A percentile compares a stretch with the other conserved stretches of the same genome.
phyloP scores from a whole-genome alignment of 1,140 invertebrate species.

The Armadillidium nasatum region DNA sequence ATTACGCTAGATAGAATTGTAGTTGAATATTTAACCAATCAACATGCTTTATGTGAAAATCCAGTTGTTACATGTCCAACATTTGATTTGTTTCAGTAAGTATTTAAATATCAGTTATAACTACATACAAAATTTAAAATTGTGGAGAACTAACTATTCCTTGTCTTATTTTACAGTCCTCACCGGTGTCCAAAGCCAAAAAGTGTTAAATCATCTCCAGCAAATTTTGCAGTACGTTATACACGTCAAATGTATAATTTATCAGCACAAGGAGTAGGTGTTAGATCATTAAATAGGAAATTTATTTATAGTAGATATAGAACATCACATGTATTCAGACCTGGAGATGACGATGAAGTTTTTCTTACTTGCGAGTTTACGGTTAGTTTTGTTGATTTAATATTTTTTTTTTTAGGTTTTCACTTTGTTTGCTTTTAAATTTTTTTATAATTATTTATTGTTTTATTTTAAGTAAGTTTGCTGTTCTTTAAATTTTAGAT shows the following conservation, averaged over 20 bases:
- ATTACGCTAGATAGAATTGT: slow-evolving; percentile 87
- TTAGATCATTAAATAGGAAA: slow-evolving; percentile 33
- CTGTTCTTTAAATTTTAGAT: not conserved
- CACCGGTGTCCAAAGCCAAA: slow-evolving; percentile 89
- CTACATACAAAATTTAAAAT: no score
- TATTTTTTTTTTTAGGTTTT: not conserved
- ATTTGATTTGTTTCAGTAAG: slow-evolving; percentile 68
- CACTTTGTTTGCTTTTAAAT: no score
- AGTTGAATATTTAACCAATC: slow-evolving; percentile 90
- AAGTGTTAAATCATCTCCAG: slow-evolving; percentile 63
- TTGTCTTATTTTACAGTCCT: slow-evolving; percentile 57
- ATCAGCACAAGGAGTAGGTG: slow-evolving; percentile 8
- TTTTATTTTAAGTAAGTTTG: not conserved
- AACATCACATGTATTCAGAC: slow-evolving; percentile 73
- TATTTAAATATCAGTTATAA: slow-evolving; percentile 23
- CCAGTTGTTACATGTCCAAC: slow-evolving; percentile 85
- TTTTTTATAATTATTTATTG: not conserved
- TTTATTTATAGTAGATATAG: slow-evolving; percentile 85
- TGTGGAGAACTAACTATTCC: slow-evolving; percentile 1
- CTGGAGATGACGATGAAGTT: slow-evolving; percentile 64
- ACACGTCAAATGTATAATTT: slow-evolving; percentile 33
- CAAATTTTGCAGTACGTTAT: slow-evolving; percentile 63
- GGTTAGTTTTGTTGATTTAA: slow-evolving; percentile 51
- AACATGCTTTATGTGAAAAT: slow-evolving; percentile 88
- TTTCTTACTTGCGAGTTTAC: slow-evolving; percentile 65